A percentile compares a stretch with the other conserved stretches of the same genome.
Evolutionary conservation across 2,888 invertebrate species (phyloP).

Genomic region (Vandiemenella viatica): DNA sequence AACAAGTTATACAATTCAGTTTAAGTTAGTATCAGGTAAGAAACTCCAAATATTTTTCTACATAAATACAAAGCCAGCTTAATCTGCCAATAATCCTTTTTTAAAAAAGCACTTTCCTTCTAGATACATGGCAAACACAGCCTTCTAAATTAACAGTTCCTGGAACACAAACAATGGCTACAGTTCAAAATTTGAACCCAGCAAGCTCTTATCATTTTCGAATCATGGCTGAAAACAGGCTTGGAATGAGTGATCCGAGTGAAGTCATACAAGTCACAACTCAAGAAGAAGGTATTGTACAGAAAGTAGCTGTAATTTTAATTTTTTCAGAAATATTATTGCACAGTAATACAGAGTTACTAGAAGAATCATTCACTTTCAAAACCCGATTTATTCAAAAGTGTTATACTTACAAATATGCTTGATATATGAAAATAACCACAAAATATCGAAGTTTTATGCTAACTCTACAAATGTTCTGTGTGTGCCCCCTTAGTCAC

Average conservation of each 20-base stretch:
- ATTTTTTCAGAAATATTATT: neutral
- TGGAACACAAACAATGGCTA: slow-evolving; percentile 67
- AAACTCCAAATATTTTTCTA: neutral
- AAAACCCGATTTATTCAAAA: too few relatives aligned
- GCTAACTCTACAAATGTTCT: too few relatives aligned
- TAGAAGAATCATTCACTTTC: too few relatives aligned
- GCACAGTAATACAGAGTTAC: too few relatives aligned
- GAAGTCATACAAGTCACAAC: slow-evolving; percentile 74
- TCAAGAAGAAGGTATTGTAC: slow-evolving; percentile 51
- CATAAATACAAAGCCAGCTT: neutral
- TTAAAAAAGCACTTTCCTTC: slow-evolving; percentile 10
- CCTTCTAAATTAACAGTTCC: slow-evolving; percentile 69
- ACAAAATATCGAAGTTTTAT: too few relatives aligned
- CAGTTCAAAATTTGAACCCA: slow-evolving; percentile 66
- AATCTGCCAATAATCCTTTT: too few relatives aligned
- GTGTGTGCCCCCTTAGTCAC: too few relatives aligned
- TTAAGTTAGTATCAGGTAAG: slow-evolving; percentile 66
- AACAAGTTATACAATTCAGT: slow-evolving; percentile 75
- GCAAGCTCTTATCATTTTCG: slow-evolving; percentile 77
- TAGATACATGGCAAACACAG: slow-evolving; percentile 68
- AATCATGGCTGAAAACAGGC: slow-evolving; percentile 75
- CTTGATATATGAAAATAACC: too few relatives aligned
- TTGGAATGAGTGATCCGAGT: slow-evolving; percentile 76
- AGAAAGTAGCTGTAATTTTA: neutral
- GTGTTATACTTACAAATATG: too few relatives aligned